phyloP scores from a whole-genome alignment of 2,797 vertebrate species.

The Carduelis carduelis region DNA sequence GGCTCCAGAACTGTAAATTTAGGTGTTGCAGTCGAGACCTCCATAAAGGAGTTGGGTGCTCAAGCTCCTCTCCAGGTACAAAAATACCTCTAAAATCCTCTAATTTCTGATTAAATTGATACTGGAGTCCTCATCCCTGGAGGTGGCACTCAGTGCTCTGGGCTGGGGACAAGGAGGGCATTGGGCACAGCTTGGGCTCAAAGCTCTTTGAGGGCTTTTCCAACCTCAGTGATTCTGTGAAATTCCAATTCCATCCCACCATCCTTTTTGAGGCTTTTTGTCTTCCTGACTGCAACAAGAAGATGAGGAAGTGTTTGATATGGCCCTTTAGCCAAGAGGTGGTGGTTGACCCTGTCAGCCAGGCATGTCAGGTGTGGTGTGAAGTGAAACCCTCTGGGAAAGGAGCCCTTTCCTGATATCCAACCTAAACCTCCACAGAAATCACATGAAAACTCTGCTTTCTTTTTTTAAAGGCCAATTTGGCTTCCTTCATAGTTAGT shows the following conservation, averaged over 20 bases:
- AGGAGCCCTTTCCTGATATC: neutral
- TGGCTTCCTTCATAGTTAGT: neutral
- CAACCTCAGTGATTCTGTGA: neutral
- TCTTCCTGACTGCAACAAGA: neutral
- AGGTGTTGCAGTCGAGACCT: neutral
- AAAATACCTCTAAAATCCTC: neutral
- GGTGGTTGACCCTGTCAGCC: neutral
- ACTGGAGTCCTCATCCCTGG: neutral
- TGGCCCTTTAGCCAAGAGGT: neutral
- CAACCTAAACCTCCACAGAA: neutral
- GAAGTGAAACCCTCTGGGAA: neutral
- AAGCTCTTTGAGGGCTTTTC: neutral
- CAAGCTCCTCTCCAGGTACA: neutral
- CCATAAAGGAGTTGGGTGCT: neutral
- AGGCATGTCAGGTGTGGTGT: too few species aligned
- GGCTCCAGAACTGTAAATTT: neutral
- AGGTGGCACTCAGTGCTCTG: accelerated
- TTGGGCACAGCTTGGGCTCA: accelerated
- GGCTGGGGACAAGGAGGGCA: neutral
- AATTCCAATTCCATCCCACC: neutral
- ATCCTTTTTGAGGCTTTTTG: neutral
- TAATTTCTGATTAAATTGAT: neutral
- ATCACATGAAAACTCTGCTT: neutral
- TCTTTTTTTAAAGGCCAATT: neutral
- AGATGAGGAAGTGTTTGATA: accelerated